A percentile compares a stretch with the other conserved stretches of the same genome.
phyloP scores from a whole-genome alignment of 1,140 invertebrate species.

The Drosophila nebulosa region DNA sequence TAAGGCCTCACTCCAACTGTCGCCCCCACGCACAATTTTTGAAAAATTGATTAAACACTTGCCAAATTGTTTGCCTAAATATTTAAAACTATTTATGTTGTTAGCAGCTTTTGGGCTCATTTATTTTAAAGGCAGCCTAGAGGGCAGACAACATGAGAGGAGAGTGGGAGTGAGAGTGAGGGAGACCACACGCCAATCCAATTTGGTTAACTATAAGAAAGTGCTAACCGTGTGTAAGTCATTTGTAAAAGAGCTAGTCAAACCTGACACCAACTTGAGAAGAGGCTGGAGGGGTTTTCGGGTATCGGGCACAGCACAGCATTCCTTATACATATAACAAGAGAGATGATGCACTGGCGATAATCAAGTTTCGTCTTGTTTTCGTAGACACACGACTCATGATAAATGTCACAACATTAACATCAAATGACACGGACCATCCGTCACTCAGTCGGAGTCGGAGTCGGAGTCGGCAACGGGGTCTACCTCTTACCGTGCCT shows the following conservation, averaged over 20 bases:
- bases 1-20: not conserved
- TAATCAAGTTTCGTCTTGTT: constrained; percentile 79
- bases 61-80: constrained; percentile 1
- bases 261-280: constrained; percentile 39
- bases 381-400: constrained; percentile 73
- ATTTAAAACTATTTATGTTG: constrained; percentile 21
- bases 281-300: not conserved
- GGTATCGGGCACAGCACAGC: constrained; percentile 34
- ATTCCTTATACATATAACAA: constrained; percentile 53
- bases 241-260: constrained; percentile 60
- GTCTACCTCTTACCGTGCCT: constrained; percentile 28
- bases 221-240: constrained; percentile 62
- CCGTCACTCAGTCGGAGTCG: constrained; percentile 79
- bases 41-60: constrained; percentile 4
- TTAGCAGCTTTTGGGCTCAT: constrained; percentile 29
- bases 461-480: not conserved
- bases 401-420: constrained; percentile 81
- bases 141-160: constrained; percentile 21
- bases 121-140: constrained; percentile 4
- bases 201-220: constrained; percentile 36
- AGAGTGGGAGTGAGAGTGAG: constrained; percentile 4
- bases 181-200: constrained; percentile 58
- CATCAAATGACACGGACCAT: constrained; percentile 81
- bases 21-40: not conserved
- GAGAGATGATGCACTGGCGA: constrained; percentile 73